A percentile compares a stretch with the other conserved stretches of the same genome.
Evolutionary conservation across 2,888 invertebrate species (phyloP).

Genomic region (Amblyteles armatorius): DNA sequence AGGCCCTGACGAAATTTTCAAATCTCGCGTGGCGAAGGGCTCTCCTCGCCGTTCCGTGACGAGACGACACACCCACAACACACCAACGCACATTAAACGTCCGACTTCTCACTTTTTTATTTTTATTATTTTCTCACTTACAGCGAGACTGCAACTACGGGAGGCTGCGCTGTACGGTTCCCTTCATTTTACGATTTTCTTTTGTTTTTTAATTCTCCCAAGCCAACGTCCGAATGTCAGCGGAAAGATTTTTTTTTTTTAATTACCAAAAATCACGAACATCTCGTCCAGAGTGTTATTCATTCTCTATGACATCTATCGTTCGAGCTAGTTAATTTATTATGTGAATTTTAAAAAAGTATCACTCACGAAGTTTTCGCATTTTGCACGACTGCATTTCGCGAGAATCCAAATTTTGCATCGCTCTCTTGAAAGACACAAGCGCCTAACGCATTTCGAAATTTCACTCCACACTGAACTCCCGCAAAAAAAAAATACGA

Average conservation of each 20-base stretch:
- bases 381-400: not conserved
- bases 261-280: not conserved
- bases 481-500: conserved; percentile 3
- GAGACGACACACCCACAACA: conserved; percentile 43
- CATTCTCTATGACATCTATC: not conserved
- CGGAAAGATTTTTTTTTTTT: not conserved
- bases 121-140: conserved; percentile 60
- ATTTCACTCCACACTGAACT: conserved; percentile 40
- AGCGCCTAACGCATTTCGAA: conserved; percentile 26
- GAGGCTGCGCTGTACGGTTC: conserved; percentile 28
- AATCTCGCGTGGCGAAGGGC: conserved; percentile 75
- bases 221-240: not conserved
- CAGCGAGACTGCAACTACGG: conserved; percentile 24
- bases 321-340: not conserved
- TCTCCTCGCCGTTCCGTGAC: conserved; percentile 52
- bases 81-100: conserved; percentile 30
- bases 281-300: not conserved
- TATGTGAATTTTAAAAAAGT: not conserved
- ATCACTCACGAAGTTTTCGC: conserved; percentile 48
- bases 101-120: conserved; percentile 57
- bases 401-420: conserved; percentile 20
- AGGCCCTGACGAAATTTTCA: conserved; percentile 74
- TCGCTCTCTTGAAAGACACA: not conserved
- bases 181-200: conserved; percentile 45
- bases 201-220: conserved; percentile 36